Evolutionary conservation across 2,888 invertebrate genomes (phyloP), one percentile per base, ranked within the genome.

Genomic region (Acanthopleura granulata): DNA sequence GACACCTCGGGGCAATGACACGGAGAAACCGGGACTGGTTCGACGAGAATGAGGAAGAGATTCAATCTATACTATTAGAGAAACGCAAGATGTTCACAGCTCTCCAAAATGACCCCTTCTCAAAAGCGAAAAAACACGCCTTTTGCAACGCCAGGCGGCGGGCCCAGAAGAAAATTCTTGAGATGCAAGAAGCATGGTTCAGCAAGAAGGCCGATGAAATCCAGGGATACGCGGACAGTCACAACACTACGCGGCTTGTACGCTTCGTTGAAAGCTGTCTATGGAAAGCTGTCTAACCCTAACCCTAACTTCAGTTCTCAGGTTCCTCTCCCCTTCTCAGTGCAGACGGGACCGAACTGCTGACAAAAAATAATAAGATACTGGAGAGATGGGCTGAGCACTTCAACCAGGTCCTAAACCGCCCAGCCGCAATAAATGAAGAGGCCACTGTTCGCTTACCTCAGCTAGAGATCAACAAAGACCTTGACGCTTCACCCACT

Each of bases 361-460:
- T 74, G n/a, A 74, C 72, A 69, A 73, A 72, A 57, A 62, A 76
- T 72, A 22, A 27, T 16, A 72, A n/a, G 1, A 61, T 73, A n/a
- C 70, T 40, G 0, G 30, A 72, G 12, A 1, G 73, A 12, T 73
- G 75, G 49, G 18, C 22, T n/a, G 74, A 73, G 22, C 66, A 77
- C 74, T 77, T 75, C 75, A 75, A 49, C 57, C 51, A n/a, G 18
- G 49, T 72, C 14, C 75, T 77, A 16, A 76, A 76, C 76, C 16
- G 72, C n/a, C 74, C 76, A 30, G 49, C 75, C 49, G 27, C 71
- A 25, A 73, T 77, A 0, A 50, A 61, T 71, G 18, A 57, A 11
- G 40, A 1, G 15, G 57, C 57, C 14, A 66, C 72, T 4, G 27
- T 27, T 6, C 74, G 62, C 30, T 62, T 75, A 49, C 73, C 73